phyloP scores from a whole-genome alignment of 2,888 invertebrate genomes.

The Apotomis capreana region DNA sequence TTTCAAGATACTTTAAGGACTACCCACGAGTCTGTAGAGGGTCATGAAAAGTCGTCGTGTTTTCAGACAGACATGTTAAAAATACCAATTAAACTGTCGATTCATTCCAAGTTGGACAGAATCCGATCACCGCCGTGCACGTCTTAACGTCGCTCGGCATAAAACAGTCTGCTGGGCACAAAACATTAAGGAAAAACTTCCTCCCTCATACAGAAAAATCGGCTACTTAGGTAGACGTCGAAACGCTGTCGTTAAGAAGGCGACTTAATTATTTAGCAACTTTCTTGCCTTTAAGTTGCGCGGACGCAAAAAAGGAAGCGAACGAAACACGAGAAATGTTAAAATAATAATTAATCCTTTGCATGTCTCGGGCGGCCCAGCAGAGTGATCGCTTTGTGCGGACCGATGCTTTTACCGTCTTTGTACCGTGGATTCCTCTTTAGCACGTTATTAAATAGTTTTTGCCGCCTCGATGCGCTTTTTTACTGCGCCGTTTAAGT shows the following conservation, averaged over 20 bases:
- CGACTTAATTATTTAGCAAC: constrained; percentile 81
- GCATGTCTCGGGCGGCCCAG: constrained; percentile 53
- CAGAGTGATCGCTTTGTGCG: constrained; percentile 68
- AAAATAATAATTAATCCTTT: constrained; percentile 83
- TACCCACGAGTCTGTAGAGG: no score
- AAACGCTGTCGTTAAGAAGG: constrained; percentile 73
- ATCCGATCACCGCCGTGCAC: constrained; percentile 38
- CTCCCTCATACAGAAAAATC: constrained; percentile 58
- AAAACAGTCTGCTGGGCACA: constrained; percentile 46
- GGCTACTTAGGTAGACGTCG: constrained; percentile 65
- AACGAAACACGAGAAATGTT: constrained; percentile 72
- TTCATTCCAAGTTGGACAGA: constrained; percentile 20
- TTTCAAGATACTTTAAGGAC: no score
- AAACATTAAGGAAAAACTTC: constrained; percentile 53
- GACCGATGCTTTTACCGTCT: constrained; percentile 67
- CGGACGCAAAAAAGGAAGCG: constrained; percentile 63
- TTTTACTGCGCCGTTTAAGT: constrained; percentile 61
- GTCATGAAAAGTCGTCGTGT: neutral
- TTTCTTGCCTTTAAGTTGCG: constrained; percentile 81
- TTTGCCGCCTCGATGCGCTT: constrained; percentile 70
- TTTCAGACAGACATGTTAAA: neutral
- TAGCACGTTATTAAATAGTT: constrained; percentile 80
- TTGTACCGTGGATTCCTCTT: constrained; percentile 66
- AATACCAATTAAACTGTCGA: constrained; percentile 15
- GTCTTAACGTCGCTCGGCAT: constrained; percentile 41